phyloP scores from a whole-genome alignment of 2,113 vertebrate species.

The Phodopus roborovskii region DNA sequence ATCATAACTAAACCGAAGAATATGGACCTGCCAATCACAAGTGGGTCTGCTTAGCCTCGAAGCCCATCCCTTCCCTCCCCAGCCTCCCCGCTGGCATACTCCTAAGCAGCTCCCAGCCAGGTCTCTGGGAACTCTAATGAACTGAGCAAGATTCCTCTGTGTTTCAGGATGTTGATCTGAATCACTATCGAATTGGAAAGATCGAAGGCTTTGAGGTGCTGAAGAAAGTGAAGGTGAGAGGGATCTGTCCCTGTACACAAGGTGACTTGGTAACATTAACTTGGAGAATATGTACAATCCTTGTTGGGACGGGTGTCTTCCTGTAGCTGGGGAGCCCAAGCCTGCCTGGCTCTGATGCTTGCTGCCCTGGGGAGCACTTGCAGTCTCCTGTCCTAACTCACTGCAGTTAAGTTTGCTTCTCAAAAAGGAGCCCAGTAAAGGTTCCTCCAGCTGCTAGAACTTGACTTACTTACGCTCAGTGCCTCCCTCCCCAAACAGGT shows the following conservation, averaged over 20 bases:
- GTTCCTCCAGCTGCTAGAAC: neutral
- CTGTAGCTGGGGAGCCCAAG: fast-evolving
- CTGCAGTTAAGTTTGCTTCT: neutral
- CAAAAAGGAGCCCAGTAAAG: fast-evolving
- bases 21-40: neutral
- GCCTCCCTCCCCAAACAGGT: neutral
- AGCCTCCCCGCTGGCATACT: fast-evolving
- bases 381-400: fast-evolving
- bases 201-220: constrained; percentile 98
- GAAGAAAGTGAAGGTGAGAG: constrained; percentile 95
- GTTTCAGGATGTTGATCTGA: constrained; percentile 96
- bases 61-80: fast-evolving
- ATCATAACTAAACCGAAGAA: neutral
- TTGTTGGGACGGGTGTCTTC: neutral
- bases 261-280: neutral
- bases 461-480: fast-evolving
- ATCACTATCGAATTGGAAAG: constrained; percentile 97
- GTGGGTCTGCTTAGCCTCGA: fast-evolving
- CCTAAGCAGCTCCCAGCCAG: fast-evolving
- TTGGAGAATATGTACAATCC: neutral
- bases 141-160: neutral
- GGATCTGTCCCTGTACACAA: neutral
- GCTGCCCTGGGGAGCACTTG: fast-evolving
- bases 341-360: neutral
- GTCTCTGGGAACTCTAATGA: neutral